Evolutionary conservation across 2,113 vertebrate genomes (phyloP), one percentile per base, ranked within the genome.

Genomic region (Podarcis muralis): DNA sequence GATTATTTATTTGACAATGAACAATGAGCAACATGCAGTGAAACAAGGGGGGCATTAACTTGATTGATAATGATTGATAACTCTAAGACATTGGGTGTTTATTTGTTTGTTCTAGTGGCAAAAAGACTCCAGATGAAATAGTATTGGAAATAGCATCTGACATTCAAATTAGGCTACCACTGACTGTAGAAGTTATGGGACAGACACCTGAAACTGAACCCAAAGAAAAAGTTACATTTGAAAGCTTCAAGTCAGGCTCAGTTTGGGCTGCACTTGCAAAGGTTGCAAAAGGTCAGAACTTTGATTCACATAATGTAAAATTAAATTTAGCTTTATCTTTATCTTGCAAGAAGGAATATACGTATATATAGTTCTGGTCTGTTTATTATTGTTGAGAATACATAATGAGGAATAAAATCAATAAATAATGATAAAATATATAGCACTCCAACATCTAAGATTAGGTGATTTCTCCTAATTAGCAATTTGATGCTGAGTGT

Each of bases 261-360:
- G 35, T 90, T 0, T 97, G 96, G 96, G 88, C 91, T 78, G 62
- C 22, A 8, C 86, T 96, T 43, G 27, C 30, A 2, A 86, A 81
- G 53, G 48, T 11, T 1, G 1, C 59, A 40, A 35, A 90, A 92
- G 95, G 96, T 95, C 12, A 90, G 93, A 32, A 2, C 6, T 78
- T 37, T 48, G 35, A 30, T 30, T 79, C 66, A 90, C 27, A 79
- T 62, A 77, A 78, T 71, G 25, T 71, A 40, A 30, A 71, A 53
- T 2, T 15, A 43, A 32, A 78, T 30, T 68, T 3, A 43, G 35
- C 11, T 30, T 85, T 62, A 13, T 75, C 11, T 30, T 86, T 62
- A 13, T 68, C 15, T 86, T 62, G 32, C 23, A 68, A 11, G 11
- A 79, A 37, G 35, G 12, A 40, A 82, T 59, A 86, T 9, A 75